These are phyloP conservation scores for Electrona antarctica DNA, from an alignment of 2,113 vertebrate genomes.

Conservation along the genomic window DNA sequence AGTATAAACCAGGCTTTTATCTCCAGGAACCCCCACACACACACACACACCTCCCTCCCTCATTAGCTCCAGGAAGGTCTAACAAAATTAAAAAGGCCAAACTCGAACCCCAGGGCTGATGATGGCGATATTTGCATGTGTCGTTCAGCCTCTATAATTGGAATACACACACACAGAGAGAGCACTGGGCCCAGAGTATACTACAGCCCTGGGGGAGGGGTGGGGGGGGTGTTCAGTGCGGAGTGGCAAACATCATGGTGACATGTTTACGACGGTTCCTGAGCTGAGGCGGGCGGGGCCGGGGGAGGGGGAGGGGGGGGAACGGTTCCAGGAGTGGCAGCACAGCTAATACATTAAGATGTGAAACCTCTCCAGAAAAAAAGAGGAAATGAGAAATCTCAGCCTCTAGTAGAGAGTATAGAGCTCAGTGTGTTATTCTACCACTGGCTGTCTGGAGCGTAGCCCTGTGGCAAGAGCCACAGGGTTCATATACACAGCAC, in stretches of 20 bases:
- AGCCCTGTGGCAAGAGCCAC: constrained; percentile 15
- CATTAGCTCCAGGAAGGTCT: constrained; percentile 87
- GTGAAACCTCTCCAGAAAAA: constrained; percentile 55
- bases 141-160: constrained; percentile 83
- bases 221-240: constrained; percentile 75
- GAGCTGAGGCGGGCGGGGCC: constrained; percentile 77
- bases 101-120: too few species aligned
- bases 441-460: constrained; percentile 38
- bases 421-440: constrained; percentile 60
- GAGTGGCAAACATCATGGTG: constrained; percentile 95
- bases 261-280: constrained; percentile 92
- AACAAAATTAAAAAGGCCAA: constrained; percentile 34
- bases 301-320: too few species aligned
- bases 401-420: constrained; percentile 35
- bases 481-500: background rate
- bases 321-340: constrained; percentile 71
- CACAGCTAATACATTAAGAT: constrained; percentile 82
- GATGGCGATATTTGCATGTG: constrained; percentile 4
- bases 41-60: constrained; percentile 82
- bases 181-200: too few species aligned
- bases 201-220: constrained; percentile 53
- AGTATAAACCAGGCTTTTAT: too few species aligned
- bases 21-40: constrained; percentile 50
- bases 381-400: constrained; percentile 72
- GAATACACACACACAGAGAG: constrained; percentile 63